A percentile compares a stretch with the other conserved stretches of the same genome.
Conservation (phyloP, 1,140 invertebrate genomes). For the Meloidogyne hapla region DNA sequence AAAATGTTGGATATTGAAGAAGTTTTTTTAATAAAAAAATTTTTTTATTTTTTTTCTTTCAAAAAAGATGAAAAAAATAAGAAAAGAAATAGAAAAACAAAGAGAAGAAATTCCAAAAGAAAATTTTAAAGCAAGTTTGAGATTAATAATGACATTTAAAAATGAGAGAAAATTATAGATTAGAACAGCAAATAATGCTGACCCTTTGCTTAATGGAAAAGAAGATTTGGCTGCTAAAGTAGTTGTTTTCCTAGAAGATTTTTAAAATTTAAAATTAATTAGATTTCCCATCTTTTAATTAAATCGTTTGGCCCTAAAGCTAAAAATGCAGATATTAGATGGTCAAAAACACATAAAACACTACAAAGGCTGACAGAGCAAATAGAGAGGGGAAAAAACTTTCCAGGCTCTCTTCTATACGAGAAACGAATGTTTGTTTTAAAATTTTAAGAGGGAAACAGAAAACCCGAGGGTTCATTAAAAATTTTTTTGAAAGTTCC, state of each 20-base stretch:
- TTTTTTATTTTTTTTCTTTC: not conserved
- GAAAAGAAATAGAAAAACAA: not conserved
- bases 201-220: not conserved
- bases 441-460: not conserved
- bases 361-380: constrained; percentile 7
- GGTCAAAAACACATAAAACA: constrained; percentile 11
- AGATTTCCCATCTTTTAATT: constrained; percentile 20
- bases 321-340: constrained; percentile 1
- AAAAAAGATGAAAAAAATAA: constrained; percentile 4
- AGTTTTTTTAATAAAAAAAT: not conserved
- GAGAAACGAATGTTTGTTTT: constrained; percentile 21
- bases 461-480: no score
- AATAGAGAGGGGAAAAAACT: constrained; percentile 17
- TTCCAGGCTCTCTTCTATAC: constrained; percentile 12
- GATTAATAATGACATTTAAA: no score
- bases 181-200: not conserved
- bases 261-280: not conserved
- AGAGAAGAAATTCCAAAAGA: not conserved
- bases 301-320: constrained; percentile 4
- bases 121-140: constrained; percentile 11
- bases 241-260: not conserved
- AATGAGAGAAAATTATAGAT: not conserved
- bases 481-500: no score
- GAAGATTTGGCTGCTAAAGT: not conserved
- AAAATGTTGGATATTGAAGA: not conserved